These are phyloP conservation scores for Actinia tenebrosa DNA, from an alignment of 64 coral and sea anemone genomes.

Conservation along the genomic window DNA sequence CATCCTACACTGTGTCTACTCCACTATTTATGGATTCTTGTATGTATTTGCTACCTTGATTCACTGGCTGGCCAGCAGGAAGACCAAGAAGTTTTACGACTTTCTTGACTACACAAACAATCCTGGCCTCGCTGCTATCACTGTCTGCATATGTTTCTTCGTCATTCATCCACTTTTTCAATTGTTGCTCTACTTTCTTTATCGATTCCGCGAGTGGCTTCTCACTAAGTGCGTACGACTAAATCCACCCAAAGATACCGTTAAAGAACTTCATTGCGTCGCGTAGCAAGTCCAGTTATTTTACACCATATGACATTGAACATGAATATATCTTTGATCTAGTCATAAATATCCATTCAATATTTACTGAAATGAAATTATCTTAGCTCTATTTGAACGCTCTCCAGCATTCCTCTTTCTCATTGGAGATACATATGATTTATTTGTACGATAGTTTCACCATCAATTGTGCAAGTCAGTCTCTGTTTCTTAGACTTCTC, in stretches of 20 bases:
- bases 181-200: not conserved
- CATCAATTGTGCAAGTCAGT: no score
- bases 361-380: no score
- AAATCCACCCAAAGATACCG: no score
- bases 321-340: no score
- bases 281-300: not conserved
- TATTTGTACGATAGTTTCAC: no score
- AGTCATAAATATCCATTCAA: no score
- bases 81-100: not conserved
- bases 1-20: not conserved
- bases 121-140: not conserved
- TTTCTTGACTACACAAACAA: conserved; percentile 10
- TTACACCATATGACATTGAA: no score
- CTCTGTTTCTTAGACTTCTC: no score
- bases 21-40: not conserved
- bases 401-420: no score
- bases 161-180: conserved; percentile 16
- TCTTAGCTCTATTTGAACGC: no score
- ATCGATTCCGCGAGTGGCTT: not conserved
- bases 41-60: not conserved
- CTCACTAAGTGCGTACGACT: not conserved
- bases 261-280: no score
- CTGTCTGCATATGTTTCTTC: not conserved
- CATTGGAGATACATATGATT: no score
- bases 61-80: not conserved